Conservation (phyloP, 1,140 invertebrate species). For the Maniola jurtina region DNA sequence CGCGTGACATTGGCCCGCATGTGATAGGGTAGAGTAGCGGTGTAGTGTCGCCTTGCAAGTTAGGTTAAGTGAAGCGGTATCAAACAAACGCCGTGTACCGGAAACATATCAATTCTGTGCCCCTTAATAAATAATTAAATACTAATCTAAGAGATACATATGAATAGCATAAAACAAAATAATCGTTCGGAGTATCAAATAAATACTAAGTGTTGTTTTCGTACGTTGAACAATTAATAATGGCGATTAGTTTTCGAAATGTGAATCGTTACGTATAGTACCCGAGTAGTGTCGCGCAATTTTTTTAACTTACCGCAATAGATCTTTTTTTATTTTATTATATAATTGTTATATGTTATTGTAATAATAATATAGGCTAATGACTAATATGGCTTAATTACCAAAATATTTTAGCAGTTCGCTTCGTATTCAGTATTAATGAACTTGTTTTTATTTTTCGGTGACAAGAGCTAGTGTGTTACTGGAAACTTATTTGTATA, state of each 20-base stretch:
- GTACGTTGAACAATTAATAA: constrained; percentile 54
- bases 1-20: constrained; percentile 76
- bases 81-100: constrained; percentile 79
- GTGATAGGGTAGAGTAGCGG: constrained; percentile 77
- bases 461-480: constrained; percentile 54
- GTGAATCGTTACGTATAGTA: constrained; percentile 52
- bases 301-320: constrained; percentile 60
- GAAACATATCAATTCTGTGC: constrained; percentile 81
- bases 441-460: constrained; percentile 57
- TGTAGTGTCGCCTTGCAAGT: constrained; percentile 78
- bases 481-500: constrained; percentile 73
- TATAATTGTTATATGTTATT: constrained; percentile 43
- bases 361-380: constrained; percentile 64
- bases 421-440: constrained; percentile 75
- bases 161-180: constrained; percentile 75
- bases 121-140: constrained; percentile 78
- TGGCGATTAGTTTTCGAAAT: constrained; percentile 51
- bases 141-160: constrained; percentile 77
- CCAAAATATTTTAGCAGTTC: constrained; percentile 71
- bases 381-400: constrained; percentile 70
- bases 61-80: constrained; percentile 78
- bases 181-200: constrained; percentile 74
- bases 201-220: constrained; percentile 74
- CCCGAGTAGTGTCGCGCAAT: constrained; percentile 69
- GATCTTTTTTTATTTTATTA: constrained; percentile 55